Conservation (phyloP, 2,113 vertebrate genomes). For the Abramis brama region DNA sequence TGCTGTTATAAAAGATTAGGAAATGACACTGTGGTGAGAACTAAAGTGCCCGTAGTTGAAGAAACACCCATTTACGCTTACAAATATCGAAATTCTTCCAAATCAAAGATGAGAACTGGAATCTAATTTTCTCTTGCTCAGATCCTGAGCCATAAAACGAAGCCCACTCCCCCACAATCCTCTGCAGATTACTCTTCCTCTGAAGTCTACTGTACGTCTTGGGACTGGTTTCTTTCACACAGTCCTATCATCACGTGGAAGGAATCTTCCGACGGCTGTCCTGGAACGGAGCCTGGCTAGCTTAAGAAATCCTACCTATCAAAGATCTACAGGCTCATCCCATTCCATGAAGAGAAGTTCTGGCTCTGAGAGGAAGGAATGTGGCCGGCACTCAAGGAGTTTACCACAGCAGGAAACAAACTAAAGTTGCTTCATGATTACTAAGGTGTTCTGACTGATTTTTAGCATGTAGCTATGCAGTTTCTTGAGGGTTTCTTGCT, state of each 20-base stretch:
- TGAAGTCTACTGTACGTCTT: background rate
- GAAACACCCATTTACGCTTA: background rate
- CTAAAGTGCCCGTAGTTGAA: too few relatives aligned
- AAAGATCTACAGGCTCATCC: conserved; percentile 51
- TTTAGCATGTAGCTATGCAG: background rate
- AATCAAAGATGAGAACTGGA: conserved; percentile 12
- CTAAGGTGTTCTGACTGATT: background rate
- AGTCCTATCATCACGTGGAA: conserved; percentile 19
- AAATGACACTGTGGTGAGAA: background rate
- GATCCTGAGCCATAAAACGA: conserved; percentile 38
- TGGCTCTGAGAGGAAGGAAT: conserved; percentile 17
- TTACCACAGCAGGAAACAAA: background rate
- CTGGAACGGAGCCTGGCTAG: conserved; percentile 31
- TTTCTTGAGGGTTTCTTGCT: background rate
- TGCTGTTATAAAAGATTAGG: too few relatives aligned
- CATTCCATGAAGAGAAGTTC: conserved; percentile 54
- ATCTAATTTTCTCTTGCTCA: conserved; percentile 4
- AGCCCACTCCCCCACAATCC: conserved; percentile 22
- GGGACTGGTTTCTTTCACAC: conserved; percentile 44
- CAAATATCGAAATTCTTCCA: background rate
- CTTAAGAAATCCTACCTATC: conserved; percentile 40
- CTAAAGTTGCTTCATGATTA: background rate
- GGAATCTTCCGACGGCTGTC: conserved; percentile 44
- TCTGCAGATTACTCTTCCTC: conserved; percentile 9
- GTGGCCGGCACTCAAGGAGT: background rate